Conservation (phyloP, 2,113 vertebrate genomes). For the Rhinopithecus roxellana region DNA sequence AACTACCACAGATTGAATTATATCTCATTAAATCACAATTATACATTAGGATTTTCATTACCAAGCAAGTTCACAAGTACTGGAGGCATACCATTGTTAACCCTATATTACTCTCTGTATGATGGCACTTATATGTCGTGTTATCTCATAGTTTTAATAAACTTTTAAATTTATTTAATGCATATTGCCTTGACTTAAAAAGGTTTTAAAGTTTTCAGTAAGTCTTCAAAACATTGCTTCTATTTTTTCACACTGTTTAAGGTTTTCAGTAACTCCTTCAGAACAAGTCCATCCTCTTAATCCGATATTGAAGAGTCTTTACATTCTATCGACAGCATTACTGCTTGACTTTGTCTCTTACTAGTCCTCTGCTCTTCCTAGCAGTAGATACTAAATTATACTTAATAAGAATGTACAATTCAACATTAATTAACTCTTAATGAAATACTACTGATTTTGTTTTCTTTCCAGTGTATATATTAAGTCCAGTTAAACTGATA, state of each 20-base stretch:
- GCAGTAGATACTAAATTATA: not conserved
- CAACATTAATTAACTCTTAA: not conserved
- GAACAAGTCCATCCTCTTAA: not conserved
- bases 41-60: constrained; percentile 12
- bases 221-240: not conserved
- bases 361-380: not conserved
- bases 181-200: not conserved
- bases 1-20: not conserved
- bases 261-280: not conserved
- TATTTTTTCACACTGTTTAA: not conserved
- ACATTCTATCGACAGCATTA: not conserved
- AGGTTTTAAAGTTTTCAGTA: not conserved
- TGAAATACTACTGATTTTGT: not conserved
- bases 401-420: not conserved
- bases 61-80: not conserved
- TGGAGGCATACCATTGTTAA: not conserved
- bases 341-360: not conserved
- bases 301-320: not conserved
- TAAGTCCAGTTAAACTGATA: not conserved
- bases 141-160: not conserved
- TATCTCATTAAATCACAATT: not conserved
- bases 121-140: not conserved
- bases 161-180: constrained; percentile 31
- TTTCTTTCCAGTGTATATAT: not conserved
- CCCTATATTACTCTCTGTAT: not conserved